Percentiles rank a stretch among this genome's conserved stretches.
Conservation (phyloP, 2,888 invertebrate species). For the Tachina grossa region DNA sequence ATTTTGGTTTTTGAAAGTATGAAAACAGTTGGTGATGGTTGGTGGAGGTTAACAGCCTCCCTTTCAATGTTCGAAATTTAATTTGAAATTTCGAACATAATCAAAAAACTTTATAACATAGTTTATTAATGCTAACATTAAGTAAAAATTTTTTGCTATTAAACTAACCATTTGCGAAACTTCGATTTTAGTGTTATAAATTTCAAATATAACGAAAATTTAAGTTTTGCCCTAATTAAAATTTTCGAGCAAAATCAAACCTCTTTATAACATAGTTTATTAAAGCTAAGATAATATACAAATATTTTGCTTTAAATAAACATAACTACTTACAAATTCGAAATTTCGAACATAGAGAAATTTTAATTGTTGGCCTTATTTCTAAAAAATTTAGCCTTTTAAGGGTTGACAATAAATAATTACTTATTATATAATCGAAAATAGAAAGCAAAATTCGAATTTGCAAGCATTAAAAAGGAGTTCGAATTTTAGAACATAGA, state of each 20-base stretch:
- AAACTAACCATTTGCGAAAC: background rate
- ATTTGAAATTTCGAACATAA: background rate
- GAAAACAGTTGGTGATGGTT: too few relatives aligned
- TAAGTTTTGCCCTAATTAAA: background rate
- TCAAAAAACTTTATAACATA: too few relatives aligned
- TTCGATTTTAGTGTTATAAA: background rate
- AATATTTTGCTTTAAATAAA: too few relatives aligned
- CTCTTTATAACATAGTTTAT: too few relatives aligned
- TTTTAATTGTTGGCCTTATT: background rate
- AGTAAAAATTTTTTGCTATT: too few relatives aligned
- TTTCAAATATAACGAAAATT: background rate
- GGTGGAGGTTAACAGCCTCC: too few relatives aligned
- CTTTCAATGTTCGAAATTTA: background rate
- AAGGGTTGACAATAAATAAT: background rate
- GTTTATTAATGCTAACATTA: too few relatives aligned
- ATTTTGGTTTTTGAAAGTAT: too few relatives aligned
- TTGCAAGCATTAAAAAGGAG: background rate
- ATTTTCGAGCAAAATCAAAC: too few relatives aligned
- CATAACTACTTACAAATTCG: too few relatives aligned
- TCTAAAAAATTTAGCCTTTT: background rate
- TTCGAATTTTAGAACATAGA: background rate
- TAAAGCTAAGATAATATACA: too few relatives aligned
- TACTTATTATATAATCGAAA: background rate
- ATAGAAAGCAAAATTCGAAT: background rate
- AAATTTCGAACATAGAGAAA: too few relatives aligned